phyloP scores from a whole-genome alignment of 2,797 vertebrate species.

The Enteromius radiatus region DNA sequence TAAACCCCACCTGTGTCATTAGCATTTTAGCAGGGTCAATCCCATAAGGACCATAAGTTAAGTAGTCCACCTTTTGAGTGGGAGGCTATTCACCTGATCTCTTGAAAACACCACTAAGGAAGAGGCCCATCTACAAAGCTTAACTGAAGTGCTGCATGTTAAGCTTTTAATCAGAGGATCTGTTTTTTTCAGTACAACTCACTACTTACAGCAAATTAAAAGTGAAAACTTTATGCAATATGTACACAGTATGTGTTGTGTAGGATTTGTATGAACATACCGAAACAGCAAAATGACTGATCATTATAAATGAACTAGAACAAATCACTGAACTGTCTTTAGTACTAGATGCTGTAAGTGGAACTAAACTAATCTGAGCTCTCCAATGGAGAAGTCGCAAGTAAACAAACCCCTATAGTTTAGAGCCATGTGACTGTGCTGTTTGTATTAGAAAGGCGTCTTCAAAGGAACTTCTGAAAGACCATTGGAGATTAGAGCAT shows the following conservation, averaged over 20 bases:
- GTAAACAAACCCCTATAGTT: constrained; percentile 16
- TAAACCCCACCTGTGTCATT: not conserved
- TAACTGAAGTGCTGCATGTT: constrained; percentile 11
- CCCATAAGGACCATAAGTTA: not conserved
- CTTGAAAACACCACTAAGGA: constrained; percentile 13
- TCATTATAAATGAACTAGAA: not conserved
- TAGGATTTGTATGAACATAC: not conserved
- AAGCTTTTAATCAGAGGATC: not conserved
- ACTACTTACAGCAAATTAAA: not conserved
- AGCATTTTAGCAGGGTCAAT: not conserved
- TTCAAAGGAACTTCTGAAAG: constrained; percentile 31
- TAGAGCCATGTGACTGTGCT: not conserved
- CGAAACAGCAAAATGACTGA: not conserved
- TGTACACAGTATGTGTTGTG: not conserved
- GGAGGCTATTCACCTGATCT: constrained; percentile 15
- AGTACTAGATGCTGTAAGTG: not conserved
- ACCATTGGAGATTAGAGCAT: constrained; percentile 29
- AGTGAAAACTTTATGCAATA: not conserved
- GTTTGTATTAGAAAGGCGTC: constrained; percentile 23
- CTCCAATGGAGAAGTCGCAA: not conserved
- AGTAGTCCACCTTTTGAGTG: not conserved
- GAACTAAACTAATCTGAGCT: not conserved
- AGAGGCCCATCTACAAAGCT: not conserved
- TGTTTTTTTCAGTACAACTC: not conserved
- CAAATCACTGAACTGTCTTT: not conserved